Evolutionary conservation across 2,113 vertebrate genomes (phyloP), one percentile per base, ranked within the genome.

Genomic region (Vulpes lagopus): DNA sequence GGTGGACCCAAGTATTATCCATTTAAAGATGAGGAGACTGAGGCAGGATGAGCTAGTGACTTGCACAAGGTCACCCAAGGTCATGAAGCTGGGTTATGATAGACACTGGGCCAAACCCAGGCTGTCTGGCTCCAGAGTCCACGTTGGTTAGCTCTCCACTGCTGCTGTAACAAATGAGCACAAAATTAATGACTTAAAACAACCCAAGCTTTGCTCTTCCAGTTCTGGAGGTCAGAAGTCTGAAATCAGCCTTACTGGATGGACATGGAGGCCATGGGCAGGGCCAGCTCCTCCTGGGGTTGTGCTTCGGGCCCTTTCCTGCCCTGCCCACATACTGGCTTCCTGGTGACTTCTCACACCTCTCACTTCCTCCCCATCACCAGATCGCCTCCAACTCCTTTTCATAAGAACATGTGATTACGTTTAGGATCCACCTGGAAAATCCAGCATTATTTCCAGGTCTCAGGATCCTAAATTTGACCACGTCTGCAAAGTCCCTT

Each of bases 11-110:
- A 0, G 14, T 38, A 55, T 35, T 19, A 62, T 43, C 82, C 15
- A 32, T 71, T 69, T 82, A 79, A 82, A 60, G 95, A 81, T 5
- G 73, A 92, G 74, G 79, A 92, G 76, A n/a, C 35, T 4, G 53
- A 82, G 93, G 71, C 43, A 32, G 65, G 65, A 16, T 2, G 65
- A 69, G 32, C 32, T 32, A 69, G n/a, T 22, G 60, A 57, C 53
- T 12, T 14, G 80, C 57, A 69, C 64, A n/a, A n/a, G 43, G 57
- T 23, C 49, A 25, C 49, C 78, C 73, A 19, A 51, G 43, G 57
- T n/a, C 49, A 25, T 67, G 0, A 23, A n/a, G 85, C 62, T 62
- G 51, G 55, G 43, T 30, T 6, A 51, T 20, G 67, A n/a, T 11
- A 20, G 14, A 30, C 23, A 15, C 12, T 1, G 51, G 74, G 25